Evolutionary conservation across 2,113 vertebrate genomes (phyloP), one percentile per base, ranked within the genome.

Genomic region (Planiliza haematocheilus): DNA sequence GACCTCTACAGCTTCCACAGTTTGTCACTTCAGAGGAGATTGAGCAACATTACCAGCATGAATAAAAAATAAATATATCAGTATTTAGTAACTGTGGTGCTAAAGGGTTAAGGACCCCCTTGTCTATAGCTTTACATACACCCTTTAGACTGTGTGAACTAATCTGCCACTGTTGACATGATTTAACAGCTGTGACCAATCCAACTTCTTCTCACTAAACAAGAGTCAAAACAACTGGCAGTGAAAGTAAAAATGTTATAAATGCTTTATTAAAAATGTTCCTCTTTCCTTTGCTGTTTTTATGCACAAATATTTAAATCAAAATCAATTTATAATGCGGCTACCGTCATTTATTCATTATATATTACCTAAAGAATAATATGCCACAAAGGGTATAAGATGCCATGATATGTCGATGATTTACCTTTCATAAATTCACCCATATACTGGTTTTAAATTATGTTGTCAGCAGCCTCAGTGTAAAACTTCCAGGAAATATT

Each of bases 401-500:
- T 1, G 1, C 14, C 34, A 34, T 43, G 17, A 61, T 46, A 49
- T 76, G 10, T 12, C 0, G 16, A 83, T 21, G 24, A 70, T 85
- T 82, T 70, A 71, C 12, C 6, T 34, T 55, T 65, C 30, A 65
- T 77, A 59, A 69, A 76, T 55, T 59, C 21, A 18, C 8, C 17
- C 20, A 24, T 38, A 75, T 46, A 30, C 20, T 34, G 5, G 43
- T 37, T 72, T 64, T 76, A 64, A 59, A 76, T 74, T 10, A 67
- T 52, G 55, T 64, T 79, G 82, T 77, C 65, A 65, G 61, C 50
- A 50, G 50, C 20, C 51, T 52, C 21, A 36, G 71, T 46, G 62
- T 61, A 57, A 72, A 81, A 78, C 68, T 4, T 87, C 74, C 73
- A 74, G 79, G 76, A 88, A 87, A 80, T 39, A 61, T 87, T 78